Conservation (phyloP, 2,888 invertebrate species). For the Pseudococcus jackbeardsleyi region DNA sequence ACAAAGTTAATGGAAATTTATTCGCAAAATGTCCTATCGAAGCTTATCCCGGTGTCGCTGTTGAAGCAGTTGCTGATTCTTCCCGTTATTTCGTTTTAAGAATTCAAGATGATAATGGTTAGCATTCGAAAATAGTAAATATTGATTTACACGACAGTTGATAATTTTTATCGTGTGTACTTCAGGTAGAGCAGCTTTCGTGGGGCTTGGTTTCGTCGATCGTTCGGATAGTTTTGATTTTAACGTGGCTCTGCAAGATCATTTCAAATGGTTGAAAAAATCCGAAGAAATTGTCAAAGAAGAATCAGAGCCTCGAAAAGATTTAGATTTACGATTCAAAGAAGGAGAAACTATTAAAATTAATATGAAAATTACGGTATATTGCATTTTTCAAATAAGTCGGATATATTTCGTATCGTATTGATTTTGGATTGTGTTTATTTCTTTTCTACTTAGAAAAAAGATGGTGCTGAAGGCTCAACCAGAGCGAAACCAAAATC, state of each 20-base stretch:
- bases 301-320: conserved; percentile 77
- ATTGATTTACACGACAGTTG: neutral
- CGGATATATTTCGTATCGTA: neutral
- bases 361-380: conserved; percentile 95
- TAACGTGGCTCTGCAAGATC: conserved; percentile 98
- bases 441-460: conserved; percentile 76
- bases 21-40: conserved; percentile 98
- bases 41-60: conserved; percentile 92
- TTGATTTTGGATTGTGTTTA: neutral
- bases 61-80: conserved; percentile 97
- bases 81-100: conserved; percentile 97
- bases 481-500: conserved; percentile 77
- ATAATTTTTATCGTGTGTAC: neutral
- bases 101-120: conserved; percentile 94
- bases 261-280: conserved; percentile 94
- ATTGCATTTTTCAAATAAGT: neutral
- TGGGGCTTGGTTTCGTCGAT: conserved; percentile 97
- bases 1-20: conserved; percentile 91
- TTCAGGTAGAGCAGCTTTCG: conserved; percentile 87
- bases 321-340: conserved; percentile 96
- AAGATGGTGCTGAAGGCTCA: conserved; percentile 84
- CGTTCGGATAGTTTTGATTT: conserved; percentile 98
- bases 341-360: conserved; percentile 99
- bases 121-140: conserved; percentile 53
- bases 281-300: conserved; percentile 85